Evolutionary conservation across 92 coral and sea anemone species (phyloP), one percentile per base, ranked within the genome.

Genomic region (Pocillopora meandrina): DNA sequence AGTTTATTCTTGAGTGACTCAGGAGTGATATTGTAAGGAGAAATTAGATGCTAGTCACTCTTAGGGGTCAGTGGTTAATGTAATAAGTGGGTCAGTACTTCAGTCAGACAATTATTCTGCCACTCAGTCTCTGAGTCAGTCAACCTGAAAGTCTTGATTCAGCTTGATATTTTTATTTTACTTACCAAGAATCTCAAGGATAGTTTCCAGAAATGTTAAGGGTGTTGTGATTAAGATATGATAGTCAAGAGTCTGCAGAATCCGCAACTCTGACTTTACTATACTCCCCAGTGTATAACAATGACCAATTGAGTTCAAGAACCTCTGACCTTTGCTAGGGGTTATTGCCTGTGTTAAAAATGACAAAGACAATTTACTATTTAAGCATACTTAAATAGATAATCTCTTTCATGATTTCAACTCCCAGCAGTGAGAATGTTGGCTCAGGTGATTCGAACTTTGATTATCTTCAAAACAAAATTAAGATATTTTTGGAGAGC

Each of bases 101-200:
- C 52, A 42, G 52, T 7, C 4, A 42, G 52, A 1, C 52, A 42
- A 42, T 42, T 42, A 42, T 42, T 42, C 52, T 42, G 52, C 52
- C 52, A 3, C 52, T 42, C 52, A 42, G 52, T 42, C 52, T 3
- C 5, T 42, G 4, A 42, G 52, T 42, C 52, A 59, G 16, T 59
- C 14, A 59, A 7, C 62, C 18, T 12, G 62, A 0, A 59, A 59
- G 18, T 12, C 16, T 2, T 57, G 14, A 59, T 10, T 12, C 62
- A 59, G 36, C 21, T 14, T 56, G 11, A 67, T 11, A 76, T 49
- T 47, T 65, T 42, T 70, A 63, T 26, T 33, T 13, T 23, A 75
- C 93, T 72, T 90, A 95, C 99, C 99, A 76, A 96, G 86, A 62
- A 96, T 96, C 82, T 96, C 99, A 69, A 96, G 78, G 56, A 96